phyloP scores from a whole-genome alignment of 2,888 invertebrate species.

The Kryphioiulus occultus region DNA sequence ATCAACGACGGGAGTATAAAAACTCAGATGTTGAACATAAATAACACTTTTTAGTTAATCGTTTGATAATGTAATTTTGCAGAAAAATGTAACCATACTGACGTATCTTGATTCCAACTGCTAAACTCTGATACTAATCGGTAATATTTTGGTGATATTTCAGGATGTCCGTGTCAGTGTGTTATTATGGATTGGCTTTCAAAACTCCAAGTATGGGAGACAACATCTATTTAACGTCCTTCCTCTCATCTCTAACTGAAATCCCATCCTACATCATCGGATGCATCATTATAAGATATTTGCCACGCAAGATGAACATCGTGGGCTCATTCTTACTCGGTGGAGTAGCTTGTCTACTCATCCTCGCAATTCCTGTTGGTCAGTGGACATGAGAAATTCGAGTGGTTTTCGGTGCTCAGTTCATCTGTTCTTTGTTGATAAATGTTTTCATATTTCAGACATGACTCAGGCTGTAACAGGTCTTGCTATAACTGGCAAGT shows the following conservation, averaged over 20 bases:
- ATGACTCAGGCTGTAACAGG: slow-evolving; percentile 18
- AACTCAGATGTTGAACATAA: no score
- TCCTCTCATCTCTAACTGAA: slow-evolving; percentile 49
- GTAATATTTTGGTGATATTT: not conserved
- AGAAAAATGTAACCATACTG: not conserved
- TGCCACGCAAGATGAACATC: slow-evolving; percentile 37
- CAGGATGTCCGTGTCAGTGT: slow-evolving; percentile 47
- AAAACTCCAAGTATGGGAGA: slow-evolving; percentile 46
- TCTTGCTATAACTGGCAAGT: slow-evolving; percentile 49
- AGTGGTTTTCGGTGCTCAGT: not conserved
- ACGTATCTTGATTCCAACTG: not conserved
- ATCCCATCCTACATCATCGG: slow-evolving; percentile 49
- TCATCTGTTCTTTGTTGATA: not conserved
- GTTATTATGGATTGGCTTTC: slow-evolving; percentile 51
- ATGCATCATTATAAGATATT: slow-evolving; percentile 47
- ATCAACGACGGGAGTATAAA: no score
- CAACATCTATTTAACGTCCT: slow-evolving; percentile 41
- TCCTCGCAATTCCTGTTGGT: slow-evolving; percentile 47
- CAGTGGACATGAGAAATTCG: not conserved
- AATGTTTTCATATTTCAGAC: slow-evolving; percentile 39
- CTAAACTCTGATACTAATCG: not conserved
- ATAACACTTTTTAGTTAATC: not conserved
- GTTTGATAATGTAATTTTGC: not conserved
- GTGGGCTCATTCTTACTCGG: slow-evolving; percentile 45
- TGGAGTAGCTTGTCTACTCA: slow-evolving; percentile 46